Conservation (phyloP, 2,113 vertebrate genomes). For the Psittacus erithacus region DNA sequence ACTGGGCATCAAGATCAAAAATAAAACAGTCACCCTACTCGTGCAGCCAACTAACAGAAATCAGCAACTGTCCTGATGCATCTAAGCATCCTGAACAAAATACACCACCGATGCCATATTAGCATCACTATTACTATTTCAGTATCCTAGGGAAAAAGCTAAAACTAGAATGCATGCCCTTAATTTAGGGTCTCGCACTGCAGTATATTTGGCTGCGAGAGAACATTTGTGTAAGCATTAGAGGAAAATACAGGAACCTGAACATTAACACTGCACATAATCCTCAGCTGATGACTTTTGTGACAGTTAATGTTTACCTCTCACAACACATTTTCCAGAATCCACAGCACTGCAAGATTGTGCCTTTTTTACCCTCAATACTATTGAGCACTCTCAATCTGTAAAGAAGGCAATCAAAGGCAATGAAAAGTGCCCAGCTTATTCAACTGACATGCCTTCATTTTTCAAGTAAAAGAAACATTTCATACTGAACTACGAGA, state of each 20-base stretch:
- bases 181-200: not conserved
- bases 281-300: not conserved
- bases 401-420: not conserved
- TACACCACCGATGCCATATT: not conserved
- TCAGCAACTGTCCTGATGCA: not conserved
- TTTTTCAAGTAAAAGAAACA: not conserved
- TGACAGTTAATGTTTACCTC: not conserved
- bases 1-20: not conserved
- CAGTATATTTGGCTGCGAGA: not conserved
- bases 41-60: not conserved
- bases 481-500: not conserved
- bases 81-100: not conserved
- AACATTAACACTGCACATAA: not conserved
- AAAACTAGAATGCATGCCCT: not conserved
- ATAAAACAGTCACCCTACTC: not conserved
- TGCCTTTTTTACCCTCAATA: not conserved
- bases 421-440: not conserved
- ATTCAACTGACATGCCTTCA: rapidly evolving
- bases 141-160: not conserved
- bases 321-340: not conserved
- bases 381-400: not conserved
- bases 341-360: too few relatives aligned
- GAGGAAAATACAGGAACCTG: not conserved
- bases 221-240: not conserved
- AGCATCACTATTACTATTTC: not conserved